Evolutionary conservation across 2,888 invertebrate genomes (phyloP), one percentile per base, ranked within the genome.

Genomic region (Athrips mouffetella): DNA sequence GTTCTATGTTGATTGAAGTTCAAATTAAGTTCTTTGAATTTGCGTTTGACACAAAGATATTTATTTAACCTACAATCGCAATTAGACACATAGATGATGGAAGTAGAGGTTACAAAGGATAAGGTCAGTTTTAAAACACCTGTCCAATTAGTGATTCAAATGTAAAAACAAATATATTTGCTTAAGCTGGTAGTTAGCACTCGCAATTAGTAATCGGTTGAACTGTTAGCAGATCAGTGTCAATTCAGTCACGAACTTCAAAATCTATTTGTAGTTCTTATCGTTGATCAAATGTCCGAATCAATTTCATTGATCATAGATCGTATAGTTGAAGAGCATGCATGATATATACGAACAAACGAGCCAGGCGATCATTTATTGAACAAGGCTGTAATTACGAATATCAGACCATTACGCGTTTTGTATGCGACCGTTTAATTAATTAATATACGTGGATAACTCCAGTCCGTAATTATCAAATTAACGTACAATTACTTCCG

Each of bases 221-320:
- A 42, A 21, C 45, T 11, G 40, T 39, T 45, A 45, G 30, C 62
- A 59, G 62, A 53, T 70, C 72, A 73, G 71, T 72, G 76, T 65
- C 73, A 66, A 58, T 58, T 45, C 44, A 55, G 71, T 75, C 76
- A 76, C 75, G 77, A 76, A 40, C 48, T 23, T 50, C 52, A 47
- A 57, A 16, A n/a, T 15, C 5, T 3, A n/a, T 20, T 18, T 2
- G 21, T 13, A 35, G 25, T 11, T 11, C 23, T 16, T 44, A 30
- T 25, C 25, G 3, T 45, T 10, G 27, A 25, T 39, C 15, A 15
- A 11, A 51, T 52, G 59, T 63, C 60, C 58, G 52, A 58, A 55
- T 59, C 59, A 52, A 65, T 62, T 68, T 67, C 67, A 73, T 70
- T 66, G 62, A 67, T 70, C 65, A 70, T 68, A 66, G 65, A 65